Percentiles rank a stretch among this genome's conserved stretches.
These are phyloP conservation scores for Emys orbicularis DNA, from an alignment of 2,797 vertebrate genomes.

Conservation along the genomic window DNA sequence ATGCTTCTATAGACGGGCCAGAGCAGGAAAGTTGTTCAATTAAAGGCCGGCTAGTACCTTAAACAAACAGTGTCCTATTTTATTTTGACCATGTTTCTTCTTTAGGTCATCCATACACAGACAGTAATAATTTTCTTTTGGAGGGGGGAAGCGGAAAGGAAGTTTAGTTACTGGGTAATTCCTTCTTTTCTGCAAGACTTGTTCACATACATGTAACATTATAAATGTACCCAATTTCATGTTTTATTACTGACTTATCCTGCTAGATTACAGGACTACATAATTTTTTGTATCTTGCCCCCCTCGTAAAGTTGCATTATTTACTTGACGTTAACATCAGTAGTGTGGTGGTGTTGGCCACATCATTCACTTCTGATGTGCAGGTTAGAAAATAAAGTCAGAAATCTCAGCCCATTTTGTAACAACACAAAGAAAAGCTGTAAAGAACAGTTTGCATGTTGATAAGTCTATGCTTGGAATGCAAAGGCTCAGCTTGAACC, in stretches of 20 bases:
- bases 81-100: neutral
- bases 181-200: neutral
- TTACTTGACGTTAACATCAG: conserved; percentile 13
- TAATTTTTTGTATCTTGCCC: neutral
- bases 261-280: neutral
- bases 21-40: neutral
- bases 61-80: neutral
- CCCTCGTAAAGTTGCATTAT: neutral
- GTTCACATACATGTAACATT: neutral
- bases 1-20: neutral
- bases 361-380: conserved; percentile 14
- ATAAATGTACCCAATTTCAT: neutral
- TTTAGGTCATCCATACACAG: neutral
- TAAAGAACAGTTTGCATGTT: neutral
- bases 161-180: neutral
- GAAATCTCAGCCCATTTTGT: conserved; percentile 20
- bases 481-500: neutral
- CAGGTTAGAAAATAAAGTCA: neutral
- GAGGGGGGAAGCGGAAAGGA: neutral
- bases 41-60: neutral
- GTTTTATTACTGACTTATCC: neutral
- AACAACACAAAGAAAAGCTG: conserved; percentile 8
- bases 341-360: neutral
- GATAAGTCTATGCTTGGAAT: neutral
- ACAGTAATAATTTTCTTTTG: neutral